These are phyloP conservation scores for Zelostemma sp. DNA, from an alignment of 1,140 invertebrate species.

Conservation along the genomic window DNA sequence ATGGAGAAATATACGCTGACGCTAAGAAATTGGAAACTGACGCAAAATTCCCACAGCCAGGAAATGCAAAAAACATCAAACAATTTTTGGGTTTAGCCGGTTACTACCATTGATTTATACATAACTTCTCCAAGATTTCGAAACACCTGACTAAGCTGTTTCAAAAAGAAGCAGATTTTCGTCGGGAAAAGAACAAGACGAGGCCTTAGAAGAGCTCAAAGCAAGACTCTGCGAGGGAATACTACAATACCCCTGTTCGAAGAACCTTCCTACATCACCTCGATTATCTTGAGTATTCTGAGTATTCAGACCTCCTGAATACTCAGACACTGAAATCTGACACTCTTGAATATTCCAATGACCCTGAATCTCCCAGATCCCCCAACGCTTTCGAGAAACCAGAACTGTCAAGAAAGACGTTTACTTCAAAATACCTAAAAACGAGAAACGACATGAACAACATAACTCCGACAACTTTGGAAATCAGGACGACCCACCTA, in stretches of 20 bases:
- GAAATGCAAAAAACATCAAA: slow-evolving; percentile 14
- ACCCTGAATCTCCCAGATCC: no score
- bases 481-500: no score
- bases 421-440: no score
- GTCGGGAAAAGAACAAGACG: background rate
- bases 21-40: slow-evolving; percentile 20
- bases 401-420: no score
- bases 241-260: background rate
- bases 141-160: background rate
- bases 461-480: no score
- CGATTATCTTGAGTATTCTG: no score
- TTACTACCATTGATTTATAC: background rate
- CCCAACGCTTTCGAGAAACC: no score
- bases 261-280: no score
- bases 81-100: background rate
- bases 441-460: no score
- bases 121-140: background rate
- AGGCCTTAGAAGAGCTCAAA: background rate
- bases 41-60: background rate
- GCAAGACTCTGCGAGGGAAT: background rate
- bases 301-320: no score
- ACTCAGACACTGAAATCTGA: no score
- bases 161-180: background rate
- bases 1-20: slow-evolving; percentile 37
- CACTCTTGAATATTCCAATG: no score